Evolutionary conservation across 2,113 vertebrate genomes (phyloP).

Genomic region (Orthonyx spaldingii): DNA sequence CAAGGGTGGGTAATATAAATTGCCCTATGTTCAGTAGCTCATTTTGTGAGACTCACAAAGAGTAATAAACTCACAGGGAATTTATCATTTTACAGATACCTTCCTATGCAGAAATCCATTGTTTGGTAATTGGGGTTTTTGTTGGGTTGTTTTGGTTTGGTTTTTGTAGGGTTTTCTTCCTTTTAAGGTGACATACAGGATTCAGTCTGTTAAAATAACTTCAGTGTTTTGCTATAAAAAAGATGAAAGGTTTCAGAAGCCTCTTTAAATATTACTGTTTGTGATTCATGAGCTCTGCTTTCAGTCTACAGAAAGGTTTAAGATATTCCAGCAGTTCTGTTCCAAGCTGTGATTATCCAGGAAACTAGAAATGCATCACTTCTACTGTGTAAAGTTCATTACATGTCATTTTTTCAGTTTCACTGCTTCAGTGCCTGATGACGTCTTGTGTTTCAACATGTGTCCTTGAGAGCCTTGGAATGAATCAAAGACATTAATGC

Average conservation of each 20-base stretch:
- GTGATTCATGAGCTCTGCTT: conserved; percentile 1
- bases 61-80: not conserved
- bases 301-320: not conserved
- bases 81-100: not conserved
- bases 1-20: not conserved
- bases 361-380: not conserved
- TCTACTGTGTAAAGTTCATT: not conserved
- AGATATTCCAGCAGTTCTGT: not conserved
- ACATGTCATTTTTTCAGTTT: conserved; percentile 12
- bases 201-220: not conserved
- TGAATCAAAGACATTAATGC: not conserved
- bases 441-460: not conserved
- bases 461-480: conserved; percentile 8
- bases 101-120: not conserved
- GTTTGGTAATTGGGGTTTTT: not conserved
- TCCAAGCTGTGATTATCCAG: conserved; percentile 27
- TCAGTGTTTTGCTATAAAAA: not conserved
- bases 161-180: not conserved
- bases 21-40: not conserved
- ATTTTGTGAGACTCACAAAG: not conserved
- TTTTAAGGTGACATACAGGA: not conserved
- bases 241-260: not conserved
- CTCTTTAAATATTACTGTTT: not conserved
- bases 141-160: not conserved
- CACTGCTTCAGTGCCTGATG: not conserved